A percentile compares a stretch with the other conserved stretches of the same genome.
These are phyloP conservation scores for Masticophis lateralis DNA, from an alignment of 2,797 vertebrate species.

Conservation along the genomic window DNA sequence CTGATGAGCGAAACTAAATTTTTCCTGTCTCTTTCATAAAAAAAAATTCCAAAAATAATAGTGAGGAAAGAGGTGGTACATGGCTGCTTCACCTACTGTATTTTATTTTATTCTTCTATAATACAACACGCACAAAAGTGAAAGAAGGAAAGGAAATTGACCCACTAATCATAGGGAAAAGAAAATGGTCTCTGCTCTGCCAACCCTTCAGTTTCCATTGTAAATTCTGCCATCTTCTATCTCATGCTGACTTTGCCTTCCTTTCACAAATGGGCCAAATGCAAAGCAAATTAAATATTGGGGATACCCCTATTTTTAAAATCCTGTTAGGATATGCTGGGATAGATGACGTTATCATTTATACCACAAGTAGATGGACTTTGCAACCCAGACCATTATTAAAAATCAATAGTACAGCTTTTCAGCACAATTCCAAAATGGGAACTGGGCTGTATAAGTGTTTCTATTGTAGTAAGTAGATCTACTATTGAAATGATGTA, in stretches of 20 bases:
- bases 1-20: background rate
- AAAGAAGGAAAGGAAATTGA: background rate
- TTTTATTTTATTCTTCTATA: background rate
- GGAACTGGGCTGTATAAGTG: background rate
- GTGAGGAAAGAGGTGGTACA: background rate
- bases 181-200: background rate
- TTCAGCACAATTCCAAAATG: background rate
- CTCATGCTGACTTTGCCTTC: background rate
- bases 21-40: background rate
- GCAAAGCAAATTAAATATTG: background rate
- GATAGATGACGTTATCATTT: background rate
- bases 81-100: background rate
- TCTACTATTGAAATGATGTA: background rate
- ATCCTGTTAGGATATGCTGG: background rate
- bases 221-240: background rate
- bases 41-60: background rate
- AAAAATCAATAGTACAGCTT: background rate
- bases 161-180: background rate
- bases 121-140: background rate
- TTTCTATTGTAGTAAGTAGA: background rate
- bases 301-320: background rate
- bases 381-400: background rate
- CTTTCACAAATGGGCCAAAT: background rate
- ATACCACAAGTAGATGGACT: background rate
- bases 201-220: background rate